Percentiles rank a stretch among this genome's conserved stretches.
These are phyloP conservation scores for Montifringilla adamsi DNA, from an alignment of 2,113 vertebrate genomes.

Conservation along the genomic window DNA sequence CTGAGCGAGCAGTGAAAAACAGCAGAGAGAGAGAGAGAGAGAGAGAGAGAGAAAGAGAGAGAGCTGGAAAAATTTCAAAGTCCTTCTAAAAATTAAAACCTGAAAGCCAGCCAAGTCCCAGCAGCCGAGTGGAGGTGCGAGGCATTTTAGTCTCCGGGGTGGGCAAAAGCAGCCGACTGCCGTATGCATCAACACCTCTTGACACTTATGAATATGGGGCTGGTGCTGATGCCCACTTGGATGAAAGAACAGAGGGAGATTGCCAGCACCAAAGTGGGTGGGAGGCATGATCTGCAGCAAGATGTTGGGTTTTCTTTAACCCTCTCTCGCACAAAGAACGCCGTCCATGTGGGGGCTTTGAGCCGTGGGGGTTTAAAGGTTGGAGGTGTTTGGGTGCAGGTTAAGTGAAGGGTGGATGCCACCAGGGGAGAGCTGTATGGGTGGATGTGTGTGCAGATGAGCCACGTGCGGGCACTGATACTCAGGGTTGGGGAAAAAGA, in stretches of 20 bases:
- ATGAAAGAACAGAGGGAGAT: constrained; percentile 46
- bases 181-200: constrained; percentile 68
- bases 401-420: background rate
- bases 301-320: constrained; percentile 56
- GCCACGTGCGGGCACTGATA: background rate
- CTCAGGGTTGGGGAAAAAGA: accelerated
- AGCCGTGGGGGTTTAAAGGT: accelerated
- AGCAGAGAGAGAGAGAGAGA: background rate
- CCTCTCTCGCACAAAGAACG: background rate
- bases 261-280: constrained; percentile 14
- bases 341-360: accelerated
- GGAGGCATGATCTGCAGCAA: constrained; percentile 54
- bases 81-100: constrained; percentile 63
- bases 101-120: constrained; percentile 61
- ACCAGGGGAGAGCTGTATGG: accelerated
- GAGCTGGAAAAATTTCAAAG: constrained; percentile 64
- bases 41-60: background rate
- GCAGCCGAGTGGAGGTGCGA: constrained; percentile 63
- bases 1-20: background rate
- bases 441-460: accelerated
- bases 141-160: constrained; percentile 63
- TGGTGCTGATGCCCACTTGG: constrained; percentile 70
- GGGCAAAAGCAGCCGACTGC: constrained; percentile 60
- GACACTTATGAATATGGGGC: constrained; percentile 52
- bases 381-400: background rate